These are phyloP conservation scores for Orbicella faveolata DNA, from an alignment of 64 coral and sea anemone species.

Conservation along the genomic window DNA sequence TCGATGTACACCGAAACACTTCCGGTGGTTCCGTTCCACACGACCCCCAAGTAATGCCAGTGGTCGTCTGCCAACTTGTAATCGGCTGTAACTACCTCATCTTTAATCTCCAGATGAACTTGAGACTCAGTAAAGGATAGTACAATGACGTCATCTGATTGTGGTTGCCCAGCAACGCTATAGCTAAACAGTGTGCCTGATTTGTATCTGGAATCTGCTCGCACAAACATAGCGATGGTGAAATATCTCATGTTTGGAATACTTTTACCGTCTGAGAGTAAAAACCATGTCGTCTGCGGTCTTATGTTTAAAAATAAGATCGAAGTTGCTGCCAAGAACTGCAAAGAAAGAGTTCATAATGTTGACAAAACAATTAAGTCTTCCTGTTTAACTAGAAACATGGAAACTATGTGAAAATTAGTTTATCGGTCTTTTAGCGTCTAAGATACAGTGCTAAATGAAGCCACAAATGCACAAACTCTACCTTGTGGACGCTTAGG, in stretches of 20 bases:
- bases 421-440: too few relatives aligned
- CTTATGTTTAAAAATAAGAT: slow-evolving; percentile 47
- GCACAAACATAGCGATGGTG: slow-evolving; percentile 55
- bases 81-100: slow-evolving; percentile 20
- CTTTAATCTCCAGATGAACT: slow-evolving; percentile 32
- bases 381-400: too few relatives aligned
- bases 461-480: too few relatives aligned
- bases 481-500: too few relatives aligned
- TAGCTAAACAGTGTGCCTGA: slow-evolving; percentile 66
- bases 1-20: slow-evolving; percentile 38
- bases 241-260: slow-evolving; percentile 38
- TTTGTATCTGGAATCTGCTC: slow-evolving; percentile 25
- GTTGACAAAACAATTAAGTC: too few relatives aligned
- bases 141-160: slow-evolving; percentile 31
- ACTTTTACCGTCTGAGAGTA: slow-evolving; percentile 38
- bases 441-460: too few relatives aligned
- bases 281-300: slow-evolving; percentile 45
- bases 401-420: too few relatives aligned
- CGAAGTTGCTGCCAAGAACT: slow-evolving; percentile 66
- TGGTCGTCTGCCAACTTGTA: slow-evolving; percentile 41
- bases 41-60: slow-evolving; percentile 59
- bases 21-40: slow-evolving; percentile 33
- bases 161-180: slow-evolving; percentile 6
- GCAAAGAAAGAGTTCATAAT: not conserved
- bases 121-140: slow-evolving; percentile 48